Evolutionary conservation across 2,888 invertebrate genomes (phyloP).

Genomic region (Callinectes sapidus): DNA sequence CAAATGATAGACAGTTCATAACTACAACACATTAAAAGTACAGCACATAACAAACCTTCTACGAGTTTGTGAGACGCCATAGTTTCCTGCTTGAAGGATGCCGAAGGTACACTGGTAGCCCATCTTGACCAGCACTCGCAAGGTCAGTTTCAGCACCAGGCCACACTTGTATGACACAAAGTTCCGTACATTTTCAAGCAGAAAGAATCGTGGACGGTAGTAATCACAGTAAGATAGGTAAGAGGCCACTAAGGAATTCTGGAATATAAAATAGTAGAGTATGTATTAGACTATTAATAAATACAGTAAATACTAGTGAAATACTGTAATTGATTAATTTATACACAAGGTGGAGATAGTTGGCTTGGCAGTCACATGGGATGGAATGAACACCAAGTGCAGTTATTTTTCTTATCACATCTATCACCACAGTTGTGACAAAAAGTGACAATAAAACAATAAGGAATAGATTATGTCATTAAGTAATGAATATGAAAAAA

Average conservation of each 20-base stretch:
- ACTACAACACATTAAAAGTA: too few species aligned
- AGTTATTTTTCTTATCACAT: too few species aligned
- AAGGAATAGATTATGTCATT: too few species aligned
- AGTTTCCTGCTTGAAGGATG: constrained; percentile 89
- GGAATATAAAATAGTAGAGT: constrained; percentile 69
- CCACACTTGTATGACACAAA: constrained; percentile 89
- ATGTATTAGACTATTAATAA: not conserved
- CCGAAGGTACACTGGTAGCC: constrained; percentile 92
- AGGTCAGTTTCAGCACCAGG: constrained; percentile 87
- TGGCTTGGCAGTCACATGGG: too few species aligned
- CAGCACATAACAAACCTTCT: constrained; percentile 78
- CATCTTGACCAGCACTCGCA: constrained; percentile 86
- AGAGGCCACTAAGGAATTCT: constrained; percentile 88
- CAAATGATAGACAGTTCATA: not conserved
- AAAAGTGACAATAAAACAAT: too few species aligned
- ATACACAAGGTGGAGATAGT: too few species aligned
- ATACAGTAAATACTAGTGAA: too few species aligned
- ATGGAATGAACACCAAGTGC: too few species aligned
- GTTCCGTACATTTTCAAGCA: constrained; percentile 90
- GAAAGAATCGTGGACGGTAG: constrained; percentile 88
- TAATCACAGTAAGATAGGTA: constrained; percentile 90
- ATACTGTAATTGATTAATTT: too few species aligned
- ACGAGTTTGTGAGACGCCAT: constrained; percentile 89
- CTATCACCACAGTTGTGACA: too few species aligned
- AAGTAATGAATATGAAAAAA: too few species aligned